Percentiles rank a stretch among this genome's conserved stretches.
These are phyloP conservation scores for Tridacna crocea DNA, from an alignment of 2,888 invertebrate species.

Conservation along the genomic window DNA sequence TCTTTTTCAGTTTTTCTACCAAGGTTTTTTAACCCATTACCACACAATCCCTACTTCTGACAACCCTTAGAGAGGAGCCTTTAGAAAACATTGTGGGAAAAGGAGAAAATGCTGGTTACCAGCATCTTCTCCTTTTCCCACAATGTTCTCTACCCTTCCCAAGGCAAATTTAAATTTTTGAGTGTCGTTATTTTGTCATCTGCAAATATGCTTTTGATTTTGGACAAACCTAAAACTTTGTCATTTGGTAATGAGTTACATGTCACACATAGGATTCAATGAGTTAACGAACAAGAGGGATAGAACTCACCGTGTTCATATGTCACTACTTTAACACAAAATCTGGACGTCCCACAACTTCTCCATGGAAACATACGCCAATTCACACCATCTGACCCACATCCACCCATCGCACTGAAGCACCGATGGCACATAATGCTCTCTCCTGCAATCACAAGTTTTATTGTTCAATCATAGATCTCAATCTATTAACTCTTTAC, in stretches of 20 bases:
- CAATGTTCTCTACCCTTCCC: background rate
- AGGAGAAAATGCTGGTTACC: background rate
- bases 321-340: conserved; percentile 83
- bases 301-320: conserved; percentile 77
- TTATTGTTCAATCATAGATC: background rate
- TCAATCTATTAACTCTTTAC: too few species aligned
- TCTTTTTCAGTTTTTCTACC: too few species aligned
- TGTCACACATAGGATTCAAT: too few species aligned
- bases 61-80: too few species aligned
- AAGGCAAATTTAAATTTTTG: background rate
- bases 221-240: too few species aligned
- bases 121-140: background rate
- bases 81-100: background rate
- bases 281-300: background rate
- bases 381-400: conserved; percentile 80
- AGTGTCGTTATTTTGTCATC: too few species aligned
- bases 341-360: conserved; percentile 78
- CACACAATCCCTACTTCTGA: too few species aligned
- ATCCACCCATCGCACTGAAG: conserved; percentile 82
- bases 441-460: conserved; percentile 63
- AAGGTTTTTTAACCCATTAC: too few species aligned
- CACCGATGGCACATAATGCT: conserved; percentile 82
- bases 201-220: too few species aligned
- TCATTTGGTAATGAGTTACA: too few species aligned
- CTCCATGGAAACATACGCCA: conserved; percentile 82